These are phyloP conservation scores for Priocnemis perturbator DNA, from an alignment of 2,888 invertebrate genomes.

Conservation along the genomic window DNA sequence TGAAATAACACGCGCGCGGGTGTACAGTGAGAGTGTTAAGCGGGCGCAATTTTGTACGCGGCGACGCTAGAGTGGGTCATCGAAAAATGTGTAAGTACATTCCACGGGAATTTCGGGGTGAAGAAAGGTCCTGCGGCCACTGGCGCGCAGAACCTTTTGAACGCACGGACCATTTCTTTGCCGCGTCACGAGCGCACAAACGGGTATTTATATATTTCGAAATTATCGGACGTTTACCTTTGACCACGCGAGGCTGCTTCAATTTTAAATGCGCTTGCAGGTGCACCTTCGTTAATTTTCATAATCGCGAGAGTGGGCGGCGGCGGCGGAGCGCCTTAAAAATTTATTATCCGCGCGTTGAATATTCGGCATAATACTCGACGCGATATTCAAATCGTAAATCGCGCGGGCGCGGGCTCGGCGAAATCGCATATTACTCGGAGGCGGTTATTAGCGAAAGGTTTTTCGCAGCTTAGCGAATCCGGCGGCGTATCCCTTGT, in stretches of 20 bases:
- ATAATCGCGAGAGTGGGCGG: slow-evolving; percentile 43
- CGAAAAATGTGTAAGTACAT: no score
- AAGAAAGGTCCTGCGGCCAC: no score
- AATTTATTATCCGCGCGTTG: slow-evolving; percentile 52
- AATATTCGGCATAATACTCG: slow-evolving; percentile 53
- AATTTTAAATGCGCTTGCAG: slow-evolving; percentile 45
- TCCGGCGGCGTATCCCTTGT: slow-evolving; percentile 21
- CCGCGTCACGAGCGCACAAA: background rate
- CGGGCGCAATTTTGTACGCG: no score
- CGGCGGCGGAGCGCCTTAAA: slow-evolving; percentile 40
- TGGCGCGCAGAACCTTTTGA: no score
- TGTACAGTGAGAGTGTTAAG: no score
- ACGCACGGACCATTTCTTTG: no score
- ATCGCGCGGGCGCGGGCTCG: slow-evolving; percentile 42
- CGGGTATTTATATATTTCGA: slow-evolving; percentile 47
- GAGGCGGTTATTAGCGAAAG: slow-evolving; percentile 52
- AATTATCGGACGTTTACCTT: slow-evolving; percentile 47
- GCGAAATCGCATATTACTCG: slow-evolving; percentile 64
- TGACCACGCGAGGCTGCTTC: slow-evolving; percentile 37
- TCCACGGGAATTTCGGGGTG: no score
- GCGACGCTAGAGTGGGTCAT: no score
- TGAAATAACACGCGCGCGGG: slow-evolving; percentile 10
- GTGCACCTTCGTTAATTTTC: slow-evolving; percentile 57
- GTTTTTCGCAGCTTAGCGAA: slow-evolving; percentile 38
- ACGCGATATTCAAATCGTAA: slow-evolving; percentile 49